These are phyloP conservation scores for Mareca strepera DNA, from an alignment of 2,797 vertebrate genomes.

Conservation along the genomic window DNA sequence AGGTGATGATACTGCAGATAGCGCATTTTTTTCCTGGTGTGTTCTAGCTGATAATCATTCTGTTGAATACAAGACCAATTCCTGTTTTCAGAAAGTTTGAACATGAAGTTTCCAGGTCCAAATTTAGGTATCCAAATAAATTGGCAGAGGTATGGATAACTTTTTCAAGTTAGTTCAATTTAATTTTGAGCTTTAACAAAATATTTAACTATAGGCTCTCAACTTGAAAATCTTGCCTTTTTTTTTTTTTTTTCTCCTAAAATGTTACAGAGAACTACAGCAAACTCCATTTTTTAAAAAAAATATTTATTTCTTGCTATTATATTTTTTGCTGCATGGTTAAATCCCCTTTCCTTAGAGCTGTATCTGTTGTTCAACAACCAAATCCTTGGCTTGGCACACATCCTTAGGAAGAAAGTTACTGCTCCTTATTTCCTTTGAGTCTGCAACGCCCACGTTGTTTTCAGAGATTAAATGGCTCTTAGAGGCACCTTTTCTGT, in stretches of 20 bases:
- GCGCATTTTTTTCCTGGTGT: background rate
- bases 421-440: background rate
- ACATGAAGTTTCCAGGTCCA: background rate
- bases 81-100: background rate
- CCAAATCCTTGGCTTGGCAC: background rate
- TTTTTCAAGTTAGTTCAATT: background rate
- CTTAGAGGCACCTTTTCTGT: background rate
- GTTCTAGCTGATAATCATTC: background rate
- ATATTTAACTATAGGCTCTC: background rate
- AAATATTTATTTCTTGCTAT: background rate
- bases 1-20: background rate
- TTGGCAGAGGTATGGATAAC: background rate
- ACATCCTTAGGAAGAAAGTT: background rate
- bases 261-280: background rate
- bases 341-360: background rate
- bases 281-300: background rate
- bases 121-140: background rate
- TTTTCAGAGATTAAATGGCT: background rate
- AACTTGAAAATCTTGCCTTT: background rate
- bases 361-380: background rate
- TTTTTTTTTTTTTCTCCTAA: background rate
- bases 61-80: background rate
- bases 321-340: background rate
- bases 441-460: background rate
- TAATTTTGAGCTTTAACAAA: background rate